Evolutionary conservation across 1,140 invertebrate species (phyloP).

Genomic region (Conus ventricosus): DNA sequence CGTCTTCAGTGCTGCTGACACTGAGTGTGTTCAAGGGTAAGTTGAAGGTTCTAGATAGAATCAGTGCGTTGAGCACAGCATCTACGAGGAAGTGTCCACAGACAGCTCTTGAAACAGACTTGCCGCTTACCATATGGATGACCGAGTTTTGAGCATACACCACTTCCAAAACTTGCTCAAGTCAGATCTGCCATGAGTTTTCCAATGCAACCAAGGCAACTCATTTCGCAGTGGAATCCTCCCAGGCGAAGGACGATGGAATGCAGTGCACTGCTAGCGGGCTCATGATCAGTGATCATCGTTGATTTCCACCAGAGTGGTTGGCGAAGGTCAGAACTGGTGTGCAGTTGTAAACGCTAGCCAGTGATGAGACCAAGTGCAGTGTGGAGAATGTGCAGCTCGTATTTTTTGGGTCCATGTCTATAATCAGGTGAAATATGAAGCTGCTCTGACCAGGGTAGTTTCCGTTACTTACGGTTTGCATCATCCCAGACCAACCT

Average conservation of each 20-base stretch:
- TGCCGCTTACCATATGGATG: conserved; percentile 70
- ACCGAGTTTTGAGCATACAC: conserved; percentile 60
- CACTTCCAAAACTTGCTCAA: conserved; percentile 16
- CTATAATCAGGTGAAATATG: conserved; percentile 60
- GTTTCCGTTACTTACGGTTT: not conserved
- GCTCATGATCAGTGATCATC: too few species aligned
- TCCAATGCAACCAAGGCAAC: conserved; percentile 50
- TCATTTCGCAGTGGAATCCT: conserved; percentile 53
- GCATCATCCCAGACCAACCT: not conserved
- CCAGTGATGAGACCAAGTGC: too few species aligned
- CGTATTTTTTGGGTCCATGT: conserved; percentile 50
- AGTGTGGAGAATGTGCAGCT: too few species aligned
- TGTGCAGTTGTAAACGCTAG: conserved; percentile 34
- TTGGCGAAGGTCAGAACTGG: conserved; percentile 51
- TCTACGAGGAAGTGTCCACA: conserved; percentile 70
- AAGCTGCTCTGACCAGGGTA: conserved; percentile 42
- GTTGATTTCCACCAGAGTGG: not conserved
- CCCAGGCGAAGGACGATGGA: conserved; percentile 42
- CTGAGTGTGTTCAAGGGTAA: not conserved
- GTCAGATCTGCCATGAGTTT: conserved; percentile 45
- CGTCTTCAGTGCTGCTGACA: too few species aligned
- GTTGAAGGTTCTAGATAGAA: conserved; percentile 23
- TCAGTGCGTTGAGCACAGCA: conserved; percentile 38
- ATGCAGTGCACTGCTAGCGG: too few species aligned
- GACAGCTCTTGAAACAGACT: conserved; percentile 72